Evolutionary conservation across 1,140 invertebrate species (phyloP), one percentile per base, ranked within the genome.

Genomic region (Drosophila navojoa): DNA sequence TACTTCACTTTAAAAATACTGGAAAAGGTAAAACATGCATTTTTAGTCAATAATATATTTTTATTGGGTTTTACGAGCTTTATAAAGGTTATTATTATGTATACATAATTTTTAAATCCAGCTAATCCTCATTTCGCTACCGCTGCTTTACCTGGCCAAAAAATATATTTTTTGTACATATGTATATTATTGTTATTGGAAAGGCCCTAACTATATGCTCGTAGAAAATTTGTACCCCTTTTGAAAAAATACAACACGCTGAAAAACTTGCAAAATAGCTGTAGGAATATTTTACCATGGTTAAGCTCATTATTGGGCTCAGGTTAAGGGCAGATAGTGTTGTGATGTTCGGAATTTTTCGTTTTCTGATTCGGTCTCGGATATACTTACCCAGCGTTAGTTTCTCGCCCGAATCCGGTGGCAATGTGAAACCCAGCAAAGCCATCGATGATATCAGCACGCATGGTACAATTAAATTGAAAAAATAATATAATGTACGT

Each of bases 401-500:
- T 94, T 99, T 99, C 93, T 99, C 99, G 81, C 99, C 98, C 45
- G 98, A 99, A 91, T 99, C 98, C 32, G 98, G 98, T 59, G 99
- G 98, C 84, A 99, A 94, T 52, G 98, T 98, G 94, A 99, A 99
- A 38, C 98, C 98, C 80, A 99, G 94, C 66, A 99, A 95, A 54
- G 98, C 98, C 97, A 99, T 98, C 64, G 98, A 98, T 64, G 98
- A 98, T 91, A 99, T 98, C 90, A 99, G 95, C 66, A 99, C 98
- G 93, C 98, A 99, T 64, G 99, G 99, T 85, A 99, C 98, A 92
- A 99, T 99, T 86, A 99, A 95, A 94, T 99, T 99, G 95, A 99
- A 99, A 93, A 99, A 99, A 94, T 99, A 99, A 94, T 99, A 99
- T 66, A 99, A 94, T 25, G 98, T 99, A 90, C 98, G 94, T 92